Conservation (phyloP, 2,888 invertebrate species). For the Pristionchus fissidentatus region DNA sequence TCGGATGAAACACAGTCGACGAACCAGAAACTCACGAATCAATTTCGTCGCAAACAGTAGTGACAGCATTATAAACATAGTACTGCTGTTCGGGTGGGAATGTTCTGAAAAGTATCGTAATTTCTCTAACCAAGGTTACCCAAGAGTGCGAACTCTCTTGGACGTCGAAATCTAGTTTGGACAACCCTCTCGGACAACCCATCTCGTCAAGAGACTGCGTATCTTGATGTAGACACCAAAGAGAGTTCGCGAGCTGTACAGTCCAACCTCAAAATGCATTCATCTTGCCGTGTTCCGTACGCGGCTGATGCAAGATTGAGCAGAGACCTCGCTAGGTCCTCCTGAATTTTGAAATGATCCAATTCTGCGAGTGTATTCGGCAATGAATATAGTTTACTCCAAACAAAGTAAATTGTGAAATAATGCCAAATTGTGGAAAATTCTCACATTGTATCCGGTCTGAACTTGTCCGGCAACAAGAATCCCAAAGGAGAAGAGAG, state of each 20-base stretch:
- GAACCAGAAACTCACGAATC: conserved; percentile 45
- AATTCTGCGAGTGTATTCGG: neutral
- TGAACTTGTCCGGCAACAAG: neutral
- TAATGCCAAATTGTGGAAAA: neutral
- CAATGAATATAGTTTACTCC: too few relatives aligned
- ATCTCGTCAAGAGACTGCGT: too few relatives aligned
- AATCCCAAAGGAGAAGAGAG: neutral
- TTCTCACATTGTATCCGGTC: conserved; percentile 28
- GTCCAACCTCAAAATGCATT: conserved; percentile 10
- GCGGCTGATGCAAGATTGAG: conserved; percentile 67
- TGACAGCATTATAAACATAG: conserved; percentile 40
- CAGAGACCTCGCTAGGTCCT: conserved; percentile 48
- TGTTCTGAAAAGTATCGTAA: conserved; percentile 45
- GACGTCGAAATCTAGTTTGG: too few relatives aligned
- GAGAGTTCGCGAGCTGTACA: too few relatives aligned
- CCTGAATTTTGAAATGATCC: neutral
- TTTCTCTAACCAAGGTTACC: too few relatives aligned
- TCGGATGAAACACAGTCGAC: neutral
- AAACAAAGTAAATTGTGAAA: neutral
- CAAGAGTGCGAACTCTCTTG: too few relatives aligned
- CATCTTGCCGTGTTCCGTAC: conserved; percentile 52
- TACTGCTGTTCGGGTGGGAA: conserved; percentile 52
- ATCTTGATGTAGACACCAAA: neutral
- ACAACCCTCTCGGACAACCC: too few relatives aligned
- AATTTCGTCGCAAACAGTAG: conserved; percentile 59